Base-by-base conservation (phyloP, 2,113 vertebrate genomes). In the Cinclus mexicanus region DNA sequence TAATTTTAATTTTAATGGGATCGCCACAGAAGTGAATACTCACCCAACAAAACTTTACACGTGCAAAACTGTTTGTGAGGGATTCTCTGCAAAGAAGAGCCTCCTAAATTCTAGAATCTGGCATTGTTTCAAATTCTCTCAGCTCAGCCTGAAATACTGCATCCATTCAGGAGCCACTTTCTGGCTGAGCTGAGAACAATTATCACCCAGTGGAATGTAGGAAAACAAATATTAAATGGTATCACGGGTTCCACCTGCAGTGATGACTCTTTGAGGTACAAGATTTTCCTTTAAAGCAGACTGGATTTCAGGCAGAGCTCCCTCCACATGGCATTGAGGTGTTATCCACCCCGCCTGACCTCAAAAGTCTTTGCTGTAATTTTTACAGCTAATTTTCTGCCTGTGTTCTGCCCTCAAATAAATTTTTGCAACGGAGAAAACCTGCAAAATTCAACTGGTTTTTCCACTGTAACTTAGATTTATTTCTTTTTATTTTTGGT, bases 401-500 rank as follows among this genome's bases (percentile, higher is more conserved):
- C 10, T 50, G 3, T n/a, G 28, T 59, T 59, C 20, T 71, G 31
- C 52, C 12, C 12, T 56, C 4, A 46, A 11, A 14, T n/a, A 37
- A 46, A 61, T 53, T 59, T 59, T 55, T 71, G 33, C 15, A 37
- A 11, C 17, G 41, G 37, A 65, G 9, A 80, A 28, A 0, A 2
- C 2, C 25, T 33, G 1, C 5, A 83, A 79, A 91, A 59, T n/a
- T 25, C 4, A 47, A 37, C 11, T 11, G 3, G 33, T 44, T 84
- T 90, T 70, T 35, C 20, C 33, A n/a, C 9, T 29, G 14, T 6
- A 37, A 26, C 11, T 68, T 59, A 16, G 3, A 7, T 50, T 25
- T 39, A 1, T 21, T 64, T 47, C 1, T 0, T 5, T 22, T 42
- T 2, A 3, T 33, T 33, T 23, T 4, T 14, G 26, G 7, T 22